phyloP scores from a whole-genome alignment of 2,113 vertebrate species.

The Corythaixoides concolor region DNA sequence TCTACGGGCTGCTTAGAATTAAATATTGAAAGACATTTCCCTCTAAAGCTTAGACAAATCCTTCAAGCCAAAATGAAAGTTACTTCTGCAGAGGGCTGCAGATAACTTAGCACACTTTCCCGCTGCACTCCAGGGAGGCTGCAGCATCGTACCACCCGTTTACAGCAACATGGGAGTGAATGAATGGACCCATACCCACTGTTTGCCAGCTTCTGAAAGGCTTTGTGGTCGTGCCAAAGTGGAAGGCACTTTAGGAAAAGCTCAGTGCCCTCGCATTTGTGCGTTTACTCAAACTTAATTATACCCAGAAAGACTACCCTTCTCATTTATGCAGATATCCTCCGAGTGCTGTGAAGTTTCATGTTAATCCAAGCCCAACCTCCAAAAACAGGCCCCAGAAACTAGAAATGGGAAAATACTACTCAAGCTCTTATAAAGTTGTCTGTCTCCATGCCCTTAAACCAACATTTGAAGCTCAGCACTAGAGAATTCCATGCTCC shows the following conservation, averaged over 20 bases:
- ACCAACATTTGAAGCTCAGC: neutral
- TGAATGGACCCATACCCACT: accelerated
- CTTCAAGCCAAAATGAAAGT: neutral
- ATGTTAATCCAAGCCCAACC: neutral
- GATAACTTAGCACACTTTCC: neutral
- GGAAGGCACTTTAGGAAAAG: neutral
- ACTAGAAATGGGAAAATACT: neutral
- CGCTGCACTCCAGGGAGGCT: neutral
- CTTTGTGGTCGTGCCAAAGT: neutral
- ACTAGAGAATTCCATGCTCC: neutral
- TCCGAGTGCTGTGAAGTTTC: neutral
- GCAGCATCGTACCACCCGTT: neutral
- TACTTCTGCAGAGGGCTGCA: neutral
- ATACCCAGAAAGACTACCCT: neutral
- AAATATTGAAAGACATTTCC: neutral
- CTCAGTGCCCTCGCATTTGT: neutral
- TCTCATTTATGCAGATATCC: neutral
- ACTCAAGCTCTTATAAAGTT: neutral
- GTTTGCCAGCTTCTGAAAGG: neutral
- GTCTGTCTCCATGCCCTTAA: neutral
- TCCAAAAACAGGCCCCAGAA: neutral
- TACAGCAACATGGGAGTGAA: neutral
- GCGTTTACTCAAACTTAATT: neutral
- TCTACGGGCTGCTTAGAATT: neutral
- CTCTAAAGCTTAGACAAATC: neutral